A percentile compares a stretch with the other conserved stretches of the same genome.
Evolutionary conservation across 2,888 invertebrate genomes (phyloP).

Genomic region (Antitype chi): DNA sequence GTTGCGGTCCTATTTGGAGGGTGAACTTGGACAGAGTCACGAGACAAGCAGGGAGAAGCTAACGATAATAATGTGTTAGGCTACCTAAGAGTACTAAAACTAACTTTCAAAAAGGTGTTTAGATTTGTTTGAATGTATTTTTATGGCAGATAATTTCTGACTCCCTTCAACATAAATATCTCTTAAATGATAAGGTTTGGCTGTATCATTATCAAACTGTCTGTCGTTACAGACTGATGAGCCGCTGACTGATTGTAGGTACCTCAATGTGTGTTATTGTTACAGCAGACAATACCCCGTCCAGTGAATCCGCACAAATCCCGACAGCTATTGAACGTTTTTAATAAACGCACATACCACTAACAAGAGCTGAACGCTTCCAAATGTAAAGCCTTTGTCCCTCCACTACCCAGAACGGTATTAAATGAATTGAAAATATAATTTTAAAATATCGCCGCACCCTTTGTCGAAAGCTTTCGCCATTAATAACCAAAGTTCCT

Average conservation of each 20-base stretch:
- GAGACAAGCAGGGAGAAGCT: too few species aligned
- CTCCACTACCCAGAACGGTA: conserved; percentile 5
- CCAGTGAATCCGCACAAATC: neutral
- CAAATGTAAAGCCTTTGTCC: conserved; percentile 20
- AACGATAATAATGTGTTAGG: neutral
- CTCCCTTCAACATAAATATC: neutral
- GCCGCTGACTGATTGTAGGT: too few species aligned
- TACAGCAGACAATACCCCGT: conserved; percentile 5
- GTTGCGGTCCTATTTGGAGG: neutral
- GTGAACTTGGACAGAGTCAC: neutral
- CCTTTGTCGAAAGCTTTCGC: conserved; percentile 38
- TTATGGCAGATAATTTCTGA: neutral
- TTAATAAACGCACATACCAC: conserved; percentile 38
- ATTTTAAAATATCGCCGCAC: conserved; percentile 42
- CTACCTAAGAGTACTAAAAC: neutral
- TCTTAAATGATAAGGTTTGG: neutral
- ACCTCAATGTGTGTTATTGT: conserved; percentile 13
- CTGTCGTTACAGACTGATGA: neutral
- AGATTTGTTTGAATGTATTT: too few species aligned
- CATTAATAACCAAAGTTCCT: conserved; percentile 47
- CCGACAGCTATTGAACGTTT: conserved; percentile 38
- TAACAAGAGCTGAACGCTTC: conserved; percentile 12
- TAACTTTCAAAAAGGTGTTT: neutral
- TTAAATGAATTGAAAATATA: conserved; percentile 26
- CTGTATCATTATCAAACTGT: neutral